phyloP scores from a whole-genome alignment of 2,888 invertebrate species.

The Xestia xanthographa region DNA sequence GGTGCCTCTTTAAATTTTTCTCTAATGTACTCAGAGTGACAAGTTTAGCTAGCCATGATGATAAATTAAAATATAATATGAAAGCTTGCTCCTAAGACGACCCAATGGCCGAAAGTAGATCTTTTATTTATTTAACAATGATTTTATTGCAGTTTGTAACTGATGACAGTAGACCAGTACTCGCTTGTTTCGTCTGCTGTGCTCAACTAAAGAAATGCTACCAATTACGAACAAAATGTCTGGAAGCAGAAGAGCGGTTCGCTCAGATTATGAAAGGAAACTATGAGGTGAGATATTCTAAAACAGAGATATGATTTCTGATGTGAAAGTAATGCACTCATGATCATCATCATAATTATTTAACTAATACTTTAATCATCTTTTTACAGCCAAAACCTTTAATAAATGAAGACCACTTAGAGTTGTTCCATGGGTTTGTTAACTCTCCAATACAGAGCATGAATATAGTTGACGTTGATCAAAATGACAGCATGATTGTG shows the following conservation, averaged over 20 bases:
- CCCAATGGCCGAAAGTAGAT: too few relatives aligned
- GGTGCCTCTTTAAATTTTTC: too few relatives aligned
- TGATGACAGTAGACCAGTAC: conserved; percentile 56
- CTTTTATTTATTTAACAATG: not conserved
- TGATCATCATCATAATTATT: not conserved
- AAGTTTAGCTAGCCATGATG: too few relatives aligned
- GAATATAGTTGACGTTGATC: not conserved
- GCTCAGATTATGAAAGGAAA: too few relatives aligned
- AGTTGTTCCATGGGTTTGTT: not conserved
- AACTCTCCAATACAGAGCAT: not conserved
- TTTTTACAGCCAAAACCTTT: not conserved
- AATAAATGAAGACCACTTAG: not conserved
- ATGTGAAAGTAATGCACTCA: not conserved
- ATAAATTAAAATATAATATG: too few relatives aligned
- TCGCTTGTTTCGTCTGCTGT: conserved; percentile 61
- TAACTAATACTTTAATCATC: not conserved
- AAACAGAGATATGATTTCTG: too few relatives aligned
- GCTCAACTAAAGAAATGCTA: conserved; percentile 4
- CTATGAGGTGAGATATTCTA: too few relatives aligned
- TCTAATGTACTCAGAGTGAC: too few relatives aligned
- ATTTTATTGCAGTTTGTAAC: conserved; percentile 61
- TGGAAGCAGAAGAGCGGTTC: not conserved
- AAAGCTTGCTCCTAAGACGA: too few relatives aligned
- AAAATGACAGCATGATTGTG: not conserved
- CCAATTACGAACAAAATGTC: not conserved